Conservation (phyloP, 2,888 invertebrate genomes). For the Drosophila meridiana region DNA sequence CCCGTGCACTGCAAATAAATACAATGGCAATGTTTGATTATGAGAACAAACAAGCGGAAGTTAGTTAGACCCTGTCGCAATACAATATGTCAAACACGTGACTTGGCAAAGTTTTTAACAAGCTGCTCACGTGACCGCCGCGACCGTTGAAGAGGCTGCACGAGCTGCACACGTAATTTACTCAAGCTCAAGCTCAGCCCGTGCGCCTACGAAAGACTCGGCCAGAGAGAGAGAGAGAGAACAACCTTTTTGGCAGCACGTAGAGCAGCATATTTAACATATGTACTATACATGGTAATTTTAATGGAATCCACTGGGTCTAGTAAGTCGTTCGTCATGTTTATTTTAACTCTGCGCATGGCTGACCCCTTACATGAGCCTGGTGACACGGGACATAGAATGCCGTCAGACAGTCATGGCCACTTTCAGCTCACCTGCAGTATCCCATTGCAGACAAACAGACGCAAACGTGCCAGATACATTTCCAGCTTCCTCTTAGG, state of each 20-base stretch:
- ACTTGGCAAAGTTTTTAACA: slow-evolving; percentile 20
- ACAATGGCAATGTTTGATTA: slow-evolving; percentile 3
- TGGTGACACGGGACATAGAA: not conserved
- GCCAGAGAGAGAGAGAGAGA: not conserved
- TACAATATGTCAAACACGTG: slow-evolving; percentile 9
- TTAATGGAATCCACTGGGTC: slow-evolving; percentile 28
- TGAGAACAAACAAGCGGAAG: slow-evolving; percentile 14
- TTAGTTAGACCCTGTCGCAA: slow-evolving; percentile 16
- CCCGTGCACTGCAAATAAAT: slow-evolving; percentile 76
- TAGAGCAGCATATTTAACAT: slow-evolving; percentile 43
- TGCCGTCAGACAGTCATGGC: slow-evolving; percentile 64
- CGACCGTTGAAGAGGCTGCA: not conserved
- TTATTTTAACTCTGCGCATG: slow-evolving; percentile 22
- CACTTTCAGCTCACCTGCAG: slow-evolving; percentile 80
- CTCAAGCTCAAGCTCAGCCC: not conserved
- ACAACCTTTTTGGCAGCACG: slow-evolving; percentile 3
- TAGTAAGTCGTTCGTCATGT: slow-evolving; percentile 22
- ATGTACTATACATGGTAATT: slow-evolving; percentile 28
- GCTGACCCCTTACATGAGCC: slow-evolving; percentile 15
- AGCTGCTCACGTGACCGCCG: slow-evolving; percentile 18
- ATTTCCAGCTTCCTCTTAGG: slow-evolving; percentile 85
- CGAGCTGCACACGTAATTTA: not conserved
- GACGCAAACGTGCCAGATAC: slow-evolving; percentile 84
- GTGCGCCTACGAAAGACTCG: slow-evolving; percentile 6
- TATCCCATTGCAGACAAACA: slow-evolving; percentile 85